Conservation (phyloP, 2,888 invertebrate genomes). For the Polyploca ridens region DNA sequence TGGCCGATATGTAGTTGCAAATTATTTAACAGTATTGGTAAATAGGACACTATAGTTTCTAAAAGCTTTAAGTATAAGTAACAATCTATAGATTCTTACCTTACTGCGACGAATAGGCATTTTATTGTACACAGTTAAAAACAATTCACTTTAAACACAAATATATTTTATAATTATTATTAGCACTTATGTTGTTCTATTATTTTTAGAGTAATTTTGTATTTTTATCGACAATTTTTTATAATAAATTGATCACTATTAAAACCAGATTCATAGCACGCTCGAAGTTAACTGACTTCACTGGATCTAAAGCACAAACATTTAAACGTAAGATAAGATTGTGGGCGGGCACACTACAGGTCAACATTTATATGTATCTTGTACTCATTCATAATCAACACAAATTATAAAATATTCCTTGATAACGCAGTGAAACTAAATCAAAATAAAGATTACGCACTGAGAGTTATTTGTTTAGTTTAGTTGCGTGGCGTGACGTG, state of each 20-base stretch:
- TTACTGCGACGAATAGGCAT: constrained; percentile 80
- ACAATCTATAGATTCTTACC: constrained; percentile 52
- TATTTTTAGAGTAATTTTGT: constrained; percentile 18
- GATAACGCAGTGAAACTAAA: constrained; percentile 64
- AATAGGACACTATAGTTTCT: neutral
- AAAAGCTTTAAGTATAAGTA: neutral
- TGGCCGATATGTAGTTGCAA: neutral
- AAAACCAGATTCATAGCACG: constrained; percentile 63
- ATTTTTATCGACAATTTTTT: constrained; percentile 21
- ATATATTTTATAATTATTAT: constrained; percentile 27
- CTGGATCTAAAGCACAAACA: constrained; percentile 77
- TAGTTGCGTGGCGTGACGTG: constrained; percentile 39
- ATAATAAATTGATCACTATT: constrained; percentile 38
- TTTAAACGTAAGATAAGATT: constrained; percentile 81
- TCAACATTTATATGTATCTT: constrained; percentile 64
- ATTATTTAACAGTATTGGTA: neutral
- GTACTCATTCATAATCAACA: constrained; percentile 74
- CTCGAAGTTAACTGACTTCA: constrained; percentile 77
- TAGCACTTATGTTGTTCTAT: constrained; percentile 20
- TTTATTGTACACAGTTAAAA: constrained; percentile 39
- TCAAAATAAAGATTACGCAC: constrained; percentile 74
- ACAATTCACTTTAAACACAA: constrained; percentile 34
- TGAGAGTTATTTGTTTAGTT: constrained; percentile 43
- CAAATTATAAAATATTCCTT: constrained; percentile 71
- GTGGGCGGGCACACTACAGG: constrained; percentile 27